Percentiles rank a stretch among this genome's conserved stretches.
Conservation (phyloP, 1,140 invertebrate genomes). For the Rhynchophorus ferrugineus region DNA sequence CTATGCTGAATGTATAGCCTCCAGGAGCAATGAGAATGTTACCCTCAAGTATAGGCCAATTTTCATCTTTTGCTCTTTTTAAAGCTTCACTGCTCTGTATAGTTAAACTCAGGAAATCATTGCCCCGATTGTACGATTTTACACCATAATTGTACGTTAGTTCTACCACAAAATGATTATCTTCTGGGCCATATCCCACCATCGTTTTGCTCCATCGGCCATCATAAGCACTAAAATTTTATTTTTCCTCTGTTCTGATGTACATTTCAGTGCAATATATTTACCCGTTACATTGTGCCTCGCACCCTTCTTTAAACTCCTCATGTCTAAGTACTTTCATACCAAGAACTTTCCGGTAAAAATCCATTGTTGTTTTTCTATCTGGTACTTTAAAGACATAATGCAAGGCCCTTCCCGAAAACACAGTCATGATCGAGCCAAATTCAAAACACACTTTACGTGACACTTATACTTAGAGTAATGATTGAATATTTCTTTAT, state of each 20-base stretch:
- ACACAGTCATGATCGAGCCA: conserved; percentile 24
- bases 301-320: conserved; percentile 93
- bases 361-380: conserved; percentile 72
- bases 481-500: too few species aligned
- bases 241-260: neutral
- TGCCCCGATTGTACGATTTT: conserved; percentile 72
- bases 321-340: conserved; percentile 97
- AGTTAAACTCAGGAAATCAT: conserved; percentile 85
- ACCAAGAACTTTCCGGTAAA: conserved; percentile 82
- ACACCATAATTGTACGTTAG: conserved; percentile 97
- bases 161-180: conserved; percentile 92
- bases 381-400: conserved; percentile 94
- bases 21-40: conserved; percentile 71
- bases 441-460: too few species aligned
- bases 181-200: conserved; percentile 95
- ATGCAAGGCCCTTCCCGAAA: conserved; percentile 74
- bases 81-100: conserved; percentile 72
- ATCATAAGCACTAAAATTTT: conserved; percentile 72
- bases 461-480: too few species aligned
- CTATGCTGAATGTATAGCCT: conserved; percentile 81
- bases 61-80: conserved; percentile 57
- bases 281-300: conserved; percentile 95
- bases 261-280: neutral
- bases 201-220: conserved; percentile 99
- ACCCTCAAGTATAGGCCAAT: conserved; percentile 51